Evolutionary conservation across 2,888 invertebrate species (phyloP).

Genomic region (Heteromyza rotundicornis): DNA sequence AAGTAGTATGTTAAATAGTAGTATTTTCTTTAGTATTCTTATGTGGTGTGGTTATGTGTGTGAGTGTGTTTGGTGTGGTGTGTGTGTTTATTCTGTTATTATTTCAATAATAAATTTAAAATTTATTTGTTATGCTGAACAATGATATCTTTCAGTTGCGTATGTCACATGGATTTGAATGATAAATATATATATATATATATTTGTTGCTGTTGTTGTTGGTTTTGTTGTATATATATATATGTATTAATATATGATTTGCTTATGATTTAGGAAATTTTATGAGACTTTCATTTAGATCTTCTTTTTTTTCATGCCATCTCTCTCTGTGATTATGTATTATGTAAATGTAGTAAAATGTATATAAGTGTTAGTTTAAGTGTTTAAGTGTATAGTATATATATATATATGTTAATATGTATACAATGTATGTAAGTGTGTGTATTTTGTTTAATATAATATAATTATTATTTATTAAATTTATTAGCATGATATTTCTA

Average conservation of each 20-base stretch:
- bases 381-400: constrained; percentile 8
- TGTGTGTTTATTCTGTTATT: constrained; percentile 19
- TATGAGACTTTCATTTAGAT: background rate
- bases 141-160: constrained; percentile 30
- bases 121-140: constrained; percentile 38
- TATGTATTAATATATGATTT: constrained; percentile 14
- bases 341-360: constrained; percentile 5
- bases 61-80: constrained; percentile 13
- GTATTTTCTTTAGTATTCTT: constrained; percentile 38
- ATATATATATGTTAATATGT: background rate
- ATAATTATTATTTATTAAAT: constrained; percentile 15
- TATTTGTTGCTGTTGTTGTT: constrained; percentile 10
- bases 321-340: background rate
- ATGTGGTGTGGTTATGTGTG: constrained; percentile 33
- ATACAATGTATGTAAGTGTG: constrained; percentile 22
- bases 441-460: constrained; percentile 12
- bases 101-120: constrained; percentile 17
- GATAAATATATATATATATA: constrained; percentile 4
- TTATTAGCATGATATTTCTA: constrained; percentile 32
- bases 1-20: constrained; percentile 14
- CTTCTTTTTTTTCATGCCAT: too few species aligned
- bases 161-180: constrained; percentile 9
- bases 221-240: constrained; percentile 24
- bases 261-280: constrained; percentile 5
- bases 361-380: constrained; percentile 1